Evolutionary conservation across 1,140 invertebrate species (phyloP).

Genomic region (Phymorhynchus buccinoides): DNA sequence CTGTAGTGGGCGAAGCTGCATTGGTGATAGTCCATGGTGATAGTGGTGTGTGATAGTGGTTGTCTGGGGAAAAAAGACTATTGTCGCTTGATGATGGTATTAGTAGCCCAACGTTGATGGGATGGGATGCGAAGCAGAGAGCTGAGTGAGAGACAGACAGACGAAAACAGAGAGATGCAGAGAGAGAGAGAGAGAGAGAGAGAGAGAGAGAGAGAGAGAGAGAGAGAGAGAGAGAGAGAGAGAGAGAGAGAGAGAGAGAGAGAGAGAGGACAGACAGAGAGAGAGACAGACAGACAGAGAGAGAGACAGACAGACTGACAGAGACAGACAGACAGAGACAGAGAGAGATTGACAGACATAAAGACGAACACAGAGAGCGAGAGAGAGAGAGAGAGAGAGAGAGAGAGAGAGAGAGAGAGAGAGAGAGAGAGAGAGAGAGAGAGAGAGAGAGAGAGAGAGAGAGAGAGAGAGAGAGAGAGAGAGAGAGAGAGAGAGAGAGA

Average conservation of each 20-base stretch:
- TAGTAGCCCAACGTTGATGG: not conserved
- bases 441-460: not conserved
- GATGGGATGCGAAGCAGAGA: not conserved
- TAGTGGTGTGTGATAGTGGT: no score
- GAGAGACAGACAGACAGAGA: conserved; percentile 33
- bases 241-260: conserved; percentile 22
- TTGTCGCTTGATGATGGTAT: no score
- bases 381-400: no score
- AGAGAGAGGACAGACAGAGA: not conserved
- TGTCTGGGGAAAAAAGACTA: no score
- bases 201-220: not conserved
- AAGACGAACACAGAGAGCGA: no score
- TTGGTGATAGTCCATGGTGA: no score
- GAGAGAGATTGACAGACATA: no score
- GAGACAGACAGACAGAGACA: not conserved
- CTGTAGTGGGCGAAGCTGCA: no score
- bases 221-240: not conserved
- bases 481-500: not conserved
- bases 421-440: conserved; percentile 10
- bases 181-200: conserved; percentile 8
- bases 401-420: conserved; percentile 8
- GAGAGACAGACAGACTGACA: not conserved
- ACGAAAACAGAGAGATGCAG: not conserved
- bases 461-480: not conserved
- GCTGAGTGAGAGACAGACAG: not conserved